Evolutionary conservation across 1,140 invertebrate genomes (phyloP).

Genomic region (Meloidogyne floridensis): DNA sequence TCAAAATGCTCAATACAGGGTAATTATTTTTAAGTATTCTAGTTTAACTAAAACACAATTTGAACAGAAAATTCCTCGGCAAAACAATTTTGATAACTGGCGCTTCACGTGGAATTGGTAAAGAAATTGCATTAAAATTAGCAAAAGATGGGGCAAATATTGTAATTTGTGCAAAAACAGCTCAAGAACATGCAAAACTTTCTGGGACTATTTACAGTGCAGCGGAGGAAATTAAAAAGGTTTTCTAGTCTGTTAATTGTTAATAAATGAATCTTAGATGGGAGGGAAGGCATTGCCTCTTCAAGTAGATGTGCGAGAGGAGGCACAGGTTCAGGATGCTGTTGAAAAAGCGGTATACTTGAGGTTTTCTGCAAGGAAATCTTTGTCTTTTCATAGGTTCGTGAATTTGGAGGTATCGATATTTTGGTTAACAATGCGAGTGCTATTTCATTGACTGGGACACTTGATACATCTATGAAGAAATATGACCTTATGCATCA

Average conservation of each 20-base stretch:
- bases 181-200: slow-evolving; percentile 81
- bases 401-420: neutral
- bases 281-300: slow-evolving; percentile 89
- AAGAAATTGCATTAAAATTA: slow-evolving; percentile 87
- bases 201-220: slow-evolving; percentile 97
- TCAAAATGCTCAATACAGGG: slow-evolving; percentile 39
- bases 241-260: neutral
- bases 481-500: slow-evolving; percentile 89
- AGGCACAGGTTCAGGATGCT: slow-evolving; percentile 79
- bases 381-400: neutral
- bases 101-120: slow-evolving; percentile 90
- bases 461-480: slow-evolving; percentile 85
- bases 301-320: slow-evolving; percentile 88
- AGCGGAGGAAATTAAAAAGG: slow-evolving; percentile 83
- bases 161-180: slow-evolving; percentile 65
- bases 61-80: slow-evolving; percentile 78
- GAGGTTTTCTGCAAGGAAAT: slow-evolving; percentile 80
- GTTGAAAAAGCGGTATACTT: slow-evolving; percentile 83
- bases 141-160: slow-evolving; percentile 76
- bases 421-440: slow-evolving; percentile 75
- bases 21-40: slow-evolving; percentile 11
- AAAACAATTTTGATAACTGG: slow-evolving; percentile 92
- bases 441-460: slow-evolving; percentile 87
- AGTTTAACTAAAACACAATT: neutral
- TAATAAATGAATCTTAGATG: slow-evolving; percentile 71